Evolutionary conservation across 1,140 invertebrate genomes (phyloP).

Genomic region (Choristoneura fumiferana): DNA sequence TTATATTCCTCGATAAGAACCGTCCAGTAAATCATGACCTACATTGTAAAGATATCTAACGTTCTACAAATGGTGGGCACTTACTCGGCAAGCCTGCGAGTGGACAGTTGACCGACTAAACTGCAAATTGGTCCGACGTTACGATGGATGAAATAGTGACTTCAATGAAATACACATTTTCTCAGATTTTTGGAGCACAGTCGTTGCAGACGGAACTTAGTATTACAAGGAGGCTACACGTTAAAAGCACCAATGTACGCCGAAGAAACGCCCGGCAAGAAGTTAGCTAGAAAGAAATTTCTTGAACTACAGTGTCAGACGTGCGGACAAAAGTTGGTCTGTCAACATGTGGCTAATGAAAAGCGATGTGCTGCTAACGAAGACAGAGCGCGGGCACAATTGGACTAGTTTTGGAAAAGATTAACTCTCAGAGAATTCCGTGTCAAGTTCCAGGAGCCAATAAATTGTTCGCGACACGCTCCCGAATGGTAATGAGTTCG

Average conservation of each 20-base stretch:
- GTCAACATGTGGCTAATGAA: slow-evolving; percentile 50
- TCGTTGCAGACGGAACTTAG: neutral
- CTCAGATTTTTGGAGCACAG: neutral
- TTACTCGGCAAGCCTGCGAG: slow-evolving; percentile 31
- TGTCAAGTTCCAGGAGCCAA: slow-evolving; percentile 32
- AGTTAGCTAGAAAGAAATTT: slow-evolving; percentile 22
- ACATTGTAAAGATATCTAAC: slow-evolving; percentile 24
- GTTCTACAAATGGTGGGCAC: slow-evolving; percentile 27
- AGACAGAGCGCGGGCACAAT: slow-evolving; percentile 46
- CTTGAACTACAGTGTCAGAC: neutral
- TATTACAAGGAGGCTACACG: too few relatives aligned
- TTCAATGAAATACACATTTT: slow-evolving; percentile 6
- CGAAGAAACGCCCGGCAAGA: slow-evolving; percentile 1
- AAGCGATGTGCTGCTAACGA: slow-evolving; percentile 57
- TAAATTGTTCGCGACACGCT: slow-evolving; percentile 43
- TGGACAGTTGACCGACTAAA: slow-evolving; percentile 40
- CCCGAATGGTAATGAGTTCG: slow-evolving; percentile 53
- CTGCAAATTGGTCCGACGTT: slow-evolving; percentile 16
- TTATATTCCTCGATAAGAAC: slow-evolving; percentile 6
- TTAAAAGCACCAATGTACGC: neutral
- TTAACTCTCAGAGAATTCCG: slow-evolving; percentile 38
- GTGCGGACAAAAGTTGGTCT: slow-evolving; percentile 35
- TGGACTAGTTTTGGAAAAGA: slow-evolving; percentile 35
- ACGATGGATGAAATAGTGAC: slow-evolving; percentile 12
- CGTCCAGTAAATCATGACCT: slow-evolving; percentile 6